phyloP scores from a whole-genome alignment of 2,888 invertebrate genomes.

The Herminia tarsipennalis region DNA sequence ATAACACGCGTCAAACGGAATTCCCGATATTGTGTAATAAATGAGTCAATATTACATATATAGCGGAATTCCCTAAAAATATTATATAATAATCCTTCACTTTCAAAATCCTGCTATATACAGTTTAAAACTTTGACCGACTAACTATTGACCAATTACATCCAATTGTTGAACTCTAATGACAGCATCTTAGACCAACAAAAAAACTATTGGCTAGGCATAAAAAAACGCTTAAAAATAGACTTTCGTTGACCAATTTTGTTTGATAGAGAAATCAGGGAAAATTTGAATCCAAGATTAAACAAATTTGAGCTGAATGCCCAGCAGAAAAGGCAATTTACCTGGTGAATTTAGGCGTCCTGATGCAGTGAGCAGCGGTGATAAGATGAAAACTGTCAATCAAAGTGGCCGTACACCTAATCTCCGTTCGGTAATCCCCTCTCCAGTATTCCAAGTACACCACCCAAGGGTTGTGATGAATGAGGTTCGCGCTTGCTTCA shows the following conservation, averaged over 20 bases:
- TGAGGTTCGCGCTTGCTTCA: constrained; percentile 38
- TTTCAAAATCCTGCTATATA: too few species aligned
- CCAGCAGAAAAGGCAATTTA: constrained; percentile 9
- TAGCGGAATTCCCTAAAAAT: background rate
- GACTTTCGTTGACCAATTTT: too few species aligned
- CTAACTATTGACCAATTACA: too few species aligned
- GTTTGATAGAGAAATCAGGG: too few species aligned
- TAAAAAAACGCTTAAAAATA: too few species aligned
- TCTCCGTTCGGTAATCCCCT: constrained; percentile 15
- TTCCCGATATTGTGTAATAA: background rate
- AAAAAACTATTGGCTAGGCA: too few species aligned
- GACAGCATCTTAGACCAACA: too few species aligned
- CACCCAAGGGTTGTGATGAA: constrained; percentile 57
- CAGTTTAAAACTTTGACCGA: too few species aligned
- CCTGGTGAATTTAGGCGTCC: constrained; percentile 33
- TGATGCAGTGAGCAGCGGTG: constrained; percentile 59
- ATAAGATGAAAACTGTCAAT: constrained; percentile 43
- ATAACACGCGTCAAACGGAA: background rate
- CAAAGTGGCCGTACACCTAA: constrained; percentile 51
- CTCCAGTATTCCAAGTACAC: constrained; percentile 51
- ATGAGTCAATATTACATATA: background rate
- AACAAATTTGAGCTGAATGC: too few species aligned
- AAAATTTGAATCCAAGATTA: too few species aligned
- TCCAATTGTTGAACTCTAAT: too few species aligned
- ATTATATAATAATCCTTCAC: too few species aligned